These are phyloP conservation scores for Pogona vitticeps DNA, from an alignment of 2,113 vertebrate genomes.

Conservation along the genomic window DNA sequence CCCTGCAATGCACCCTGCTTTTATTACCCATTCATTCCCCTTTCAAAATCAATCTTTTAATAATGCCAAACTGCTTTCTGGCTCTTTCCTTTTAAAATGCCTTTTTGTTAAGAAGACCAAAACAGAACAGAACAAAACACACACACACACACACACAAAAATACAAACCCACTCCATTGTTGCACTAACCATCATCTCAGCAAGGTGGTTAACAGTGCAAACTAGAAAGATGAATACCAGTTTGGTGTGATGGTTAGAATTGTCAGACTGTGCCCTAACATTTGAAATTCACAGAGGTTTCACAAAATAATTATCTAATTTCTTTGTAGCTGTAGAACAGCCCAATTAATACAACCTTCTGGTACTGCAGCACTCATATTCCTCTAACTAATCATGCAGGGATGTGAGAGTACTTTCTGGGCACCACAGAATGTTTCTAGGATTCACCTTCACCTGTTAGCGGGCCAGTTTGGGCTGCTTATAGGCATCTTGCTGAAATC, in stretches of 20 bases:
- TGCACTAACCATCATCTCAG: too few species aligned
- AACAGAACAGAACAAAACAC: too few species aligned
- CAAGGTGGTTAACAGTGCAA: too few species aligned
- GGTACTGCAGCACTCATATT: not conserved
- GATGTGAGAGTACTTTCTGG: not conserved
- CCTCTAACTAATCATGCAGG: not conserved
- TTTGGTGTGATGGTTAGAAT: too few species aligned
- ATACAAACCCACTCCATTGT: too few species aligned
- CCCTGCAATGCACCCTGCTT: not conserved
- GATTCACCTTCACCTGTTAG: not conserved
- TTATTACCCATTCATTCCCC: not conserved
- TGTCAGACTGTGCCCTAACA: too few species aligned
- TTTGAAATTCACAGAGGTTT: too few species aligned
- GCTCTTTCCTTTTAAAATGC: not conserved
- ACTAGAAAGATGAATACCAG: too few species aligned
- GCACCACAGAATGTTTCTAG: not conserved
- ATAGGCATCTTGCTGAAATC: not conserved
- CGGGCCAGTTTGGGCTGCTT: not conserved
- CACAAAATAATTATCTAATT: too few species aligned
- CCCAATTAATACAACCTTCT: not conserved
- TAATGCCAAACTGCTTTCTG: not conserved
- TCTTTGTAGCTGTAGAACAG: too few species aligned
- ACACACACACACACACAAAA: too few species aligned
- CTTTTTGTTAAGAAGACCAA: not conserved
- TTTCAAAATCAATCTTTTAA: too few species aligned